Evolutionary conservation across 2,888 invertebrate genomes (phyloP), one percentile per base, ranked within the genome.

Genomic region (Drosophila birchii): DNA sequence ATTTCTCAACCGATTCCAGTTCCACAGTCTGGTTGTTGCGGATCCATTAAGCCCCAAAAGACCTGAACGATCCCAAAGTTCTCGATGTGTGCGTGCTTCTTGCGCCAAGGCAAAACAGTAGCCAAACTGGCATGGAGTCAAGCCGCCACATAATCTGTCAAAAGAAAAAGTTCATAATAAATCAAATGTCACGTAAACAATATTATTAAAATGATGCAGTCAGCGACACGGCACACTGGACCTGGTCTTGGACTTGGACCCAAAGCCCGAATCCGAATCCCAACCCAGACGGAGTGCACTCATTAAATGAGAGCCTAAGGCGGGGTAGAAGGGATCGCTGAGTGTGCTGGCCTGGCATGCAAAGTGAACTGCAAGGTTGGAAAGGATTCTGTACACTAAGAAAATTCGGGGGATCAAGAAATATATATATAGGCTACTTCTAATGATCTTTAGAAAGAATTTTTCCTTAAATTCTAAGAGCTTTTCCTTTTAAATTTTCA

Each of bases 61-160:
- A 20, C 34, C 34, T 20, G 51, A 61, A 38, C 71, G 76, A 54
- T 58, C 66, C 18, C 51, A 66, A 55, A 56, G 32, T 51, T 36
- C 74, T 38, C 64, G 8, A 38, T 55, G 32, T 51, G 57, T 78
- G 81, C 70, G 78, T 80, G 78, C 70, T 61, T 78, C 70, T 61
- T 78, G 3, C 1, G 70, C 57, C 43, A 51, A 79, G 41, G 43
- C 61, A 36, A 70, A 76, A 87, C 87, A 79, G 89, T 87, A 87
- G 87, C 86, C 89, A 72, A 72, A 75, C 71, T 79, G 75, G 68
- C 69, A 68, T 66, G 77, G 74, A 84, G 79, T 75, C 85, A 70
- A 75, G 76, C 81, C 81, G 82, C 87, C 85, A 89, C 88, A 88
- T 90, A 91, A 90, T 90, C 91, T 90, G 90, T 91, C 91, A 90